Evolutionary conservation across 2,888 invertebrate genomes (phyloP).

Genomic region (Danaus chrysippus): DNA sequence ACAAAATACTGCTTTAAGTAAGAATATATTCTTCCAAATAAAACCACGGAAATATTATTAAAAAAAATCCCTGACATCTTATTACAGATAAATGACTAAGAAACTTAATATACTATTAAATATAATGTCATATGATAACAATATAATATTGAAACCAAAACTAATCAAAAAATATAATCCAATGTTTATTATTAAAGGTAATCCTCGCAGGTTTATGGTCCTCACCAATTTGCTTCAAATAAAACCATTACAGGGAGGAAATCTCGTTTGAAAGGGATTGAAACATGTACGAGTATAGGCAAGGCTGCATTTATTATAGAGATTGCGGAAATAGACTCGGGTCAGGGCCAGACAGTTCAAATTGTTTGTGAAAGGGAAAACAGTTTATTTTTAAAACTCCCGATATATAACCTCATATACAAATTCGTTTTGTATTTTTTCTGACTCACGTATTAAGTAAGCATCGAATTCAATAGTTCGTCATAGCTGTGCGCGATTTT

Average conservation of each 20-base stretch:
- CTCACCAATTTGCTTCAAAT: conserved; percentile 6
- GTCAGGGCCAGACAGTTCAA: conserved; percentile 14
- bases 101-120: too few species aligned
- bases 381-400: conserved; percentile 15
- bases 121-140: background rate
- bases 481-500: too few species aligned
- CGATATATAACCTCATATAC: background rate
- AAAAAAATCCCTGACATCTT: too few species aligned
- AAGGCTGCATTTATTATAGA: conserved; percentile 7
- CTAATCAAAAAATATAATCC: background rate
- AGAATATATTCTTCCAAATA: too few species aligned
- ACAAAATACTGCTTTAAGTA: too few species aligned
- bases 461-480: background rate
- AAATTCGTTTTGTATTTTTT: background rate
- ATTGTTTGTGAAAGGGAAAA: conserved; percentile 14
- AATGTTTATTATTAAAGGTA: background rate
- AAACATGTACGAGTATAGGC: conserved; percentile 5
- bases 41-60: too few species aligned
- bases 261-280: conserved; percentile 7
- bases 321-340: conserved; percentile 17
- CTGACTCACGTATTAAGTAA: background rate
- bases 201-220: background rate
- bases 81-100: too few species aligned
- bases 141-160: background rate
- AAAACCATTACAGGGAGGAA: conserved; percentile 7